These are phyloP conservation scores for Poecile atricapillus DNA, from an alignment of 2,113 vertebrate species.

Conservation along the genomic window DNA sequence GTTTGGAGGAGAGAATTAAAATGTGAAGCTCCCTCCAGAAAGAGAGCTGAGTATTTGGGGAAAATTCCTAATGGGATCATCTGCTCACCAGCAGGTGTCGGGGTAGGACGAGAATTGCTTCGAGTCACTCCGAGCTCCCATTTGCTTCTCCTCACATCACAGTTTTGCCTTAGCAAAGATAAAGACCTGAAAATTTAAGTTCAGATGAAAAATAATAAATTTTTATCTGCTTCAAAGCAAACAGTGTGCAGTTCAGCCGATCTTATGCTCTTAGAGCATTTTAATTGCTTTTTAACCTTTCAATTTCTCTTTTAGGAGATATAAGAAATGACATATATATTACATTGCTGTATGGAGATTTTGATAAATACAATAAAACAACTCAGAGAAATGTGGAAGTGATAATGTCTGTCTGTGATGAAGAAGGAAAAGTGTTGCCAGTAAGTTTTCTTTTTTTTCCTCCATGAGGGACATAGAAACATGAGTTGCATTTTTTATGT, in stretches of 20 bases:
- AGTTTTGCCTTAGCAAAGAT: neutral
- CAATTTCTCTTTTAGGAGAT: slow-evolving; percentile 76
- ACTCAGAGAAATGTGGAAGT: slow-evolving; percentile 97
- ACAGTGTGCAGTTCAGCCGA: too few species aligned
- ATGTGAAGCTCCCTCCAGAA: neutral
- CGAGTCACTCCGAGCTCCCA: neutral
- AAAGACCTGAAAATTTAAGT: neutral
- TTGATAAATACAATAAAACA: slow-evolving; percentile 98
- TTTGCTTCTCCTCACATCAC: neutral
- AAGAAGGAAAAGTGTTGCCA: slow-evolving; percentile 89
- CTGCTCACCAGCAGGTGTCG: slow-evolving; percentile 73
- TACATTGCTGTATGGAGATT: slow-evolving; percentile 89
- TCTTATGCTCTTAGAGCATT: neutral
- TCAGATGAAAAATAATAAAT: neutral
- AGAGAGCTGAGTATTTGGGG: neutral
- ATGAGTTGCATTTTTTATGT: neutral
- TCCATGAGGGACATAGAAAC: neutral
- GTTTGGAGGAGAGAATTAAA: neutral
- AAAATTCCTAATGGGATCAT: neutral
- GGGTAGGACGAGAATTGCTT: slow-evolving; percentile 64
- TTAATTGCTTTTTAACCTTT: neutral
- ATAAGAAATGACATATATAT: slow-evolving; percentile 98
- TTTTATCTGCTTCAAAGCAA: neutral
- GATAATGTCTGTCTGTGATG: slow-evolving; percentile 94
- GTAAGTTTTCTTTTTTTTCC: slow-evolving; percentile 68